These are phyloP conservation scores for Sminthurides aquaticus DNA, from an alignment of 2,888 invertebrate species.

Conservation along the genomic window DNA sequence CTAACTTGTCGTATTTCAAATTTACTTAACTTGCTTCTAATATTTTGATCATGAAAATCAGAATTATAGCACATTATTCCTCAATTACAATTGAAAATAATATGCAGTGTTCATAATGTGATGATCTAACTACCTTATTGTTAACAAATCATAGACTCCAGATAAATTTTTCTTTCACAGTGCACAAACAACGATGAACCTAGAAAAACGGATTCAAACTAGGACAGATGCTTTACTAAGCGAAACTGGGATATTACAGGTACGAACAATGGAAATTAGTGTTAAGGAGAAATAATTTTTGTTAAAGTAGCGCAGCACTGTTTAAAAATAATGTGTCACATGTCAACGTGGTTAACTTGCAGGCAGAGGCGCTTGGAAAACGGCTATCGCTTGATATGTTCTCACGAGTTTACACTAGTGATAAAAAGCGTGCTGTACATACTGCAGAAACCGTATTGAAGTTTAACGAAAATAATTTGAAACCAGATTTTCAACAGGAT, in stretches of 20 bases:
- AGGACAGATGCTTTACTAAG: conserved; percentile 22
- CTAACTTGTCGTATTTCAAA: no score
- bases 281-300: not conserved
- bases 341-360: no score
- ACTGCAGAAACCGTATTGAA: conserved; percentile 19
- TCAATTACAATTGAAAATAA: no score
- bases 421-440: conserved; percentile 12
- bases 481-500: conserved; percentile 6
- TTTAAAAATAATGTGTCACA: no score
- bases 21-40: no score
- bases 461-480: conserved; percentile 10
- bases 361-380: conserved; percentile 16
- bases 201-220: conserved; percentile 21
- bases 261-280: not conserved
- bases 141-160: no score
- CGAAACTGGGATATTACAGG: conserved; percentile 18
- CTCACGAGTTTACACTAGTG: conserved; percentile 17
- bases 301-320: no score
- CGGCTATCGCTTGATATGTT: conserved; percentile 15
- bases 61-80: no score
- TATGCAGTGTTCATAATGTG: no score
- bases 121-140: no score
- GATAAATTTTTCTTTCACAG: conserved; percentile 6
- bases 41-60: no score
- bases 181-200: conserved; percentile 23